Percentiles rank a stretch among this genome's conserved stretches.
Evolutionary conservation across 2,797 vertebrate genomes (phyloP).

Genomic region (Lepilemur ruficaudatus): DNA sequence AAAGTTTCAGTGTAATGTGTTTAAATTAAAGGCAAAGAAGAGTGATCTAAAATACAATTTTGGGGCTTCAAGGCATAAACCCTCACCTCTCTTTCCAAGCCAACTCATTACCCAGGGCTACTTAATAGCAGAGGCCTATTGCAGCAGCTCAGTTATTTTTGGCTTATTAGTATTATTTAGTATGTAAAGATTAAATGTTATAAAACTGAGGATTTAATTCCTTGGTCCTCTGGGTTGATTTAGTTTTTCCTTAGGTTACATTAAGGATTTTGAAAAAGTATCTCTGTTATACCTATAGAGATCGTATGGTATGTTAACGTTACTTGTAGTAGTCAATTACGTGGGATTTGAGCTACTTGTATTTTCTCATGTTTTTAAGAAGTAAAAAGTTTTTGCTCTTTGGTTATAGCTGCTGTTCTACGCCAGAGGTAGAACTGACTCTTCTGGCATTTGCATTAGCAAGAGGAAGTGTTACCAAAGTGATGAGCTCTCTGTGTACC

Average conservation of each 20-base stretch:
- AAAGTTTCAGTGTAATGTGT: background rate
- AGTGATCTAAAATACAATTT: background rate
- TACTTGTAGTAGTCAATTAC: background rate
- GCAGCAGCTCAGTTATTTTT: background rate
- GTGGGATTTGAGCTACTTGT: background rate
- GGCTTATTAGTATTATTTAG: background rate
- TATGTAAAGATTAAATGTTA: background rate
- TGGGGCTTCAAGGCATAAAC: background rate
- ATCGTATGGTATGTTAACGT: background rate
- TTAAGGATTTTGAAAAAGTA: conserved; percentile 25
- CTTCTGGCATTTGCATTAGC: conserved; percentile 96
- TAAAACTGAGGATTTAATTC: background rate
- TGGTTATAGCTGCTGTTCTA: conserved; percentile 90
- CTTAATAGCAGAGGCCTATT: background rate
- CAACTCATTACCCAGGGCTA: background rate
- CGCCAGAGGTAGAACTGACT: conserved; percentile 94
- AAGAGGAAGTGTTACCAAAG: conserved; percentile 95
- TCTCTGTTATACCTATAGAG: conserved; percentile 23
- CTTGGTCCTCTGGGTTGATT: background rate
- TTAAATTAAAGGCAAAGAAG: background rate
- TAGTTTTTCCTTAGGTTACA: conserved; percentile 13
- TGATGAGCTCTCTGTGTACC: conserved; percentile 92
- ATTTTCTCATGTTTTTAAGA: conserved; percentile 34
- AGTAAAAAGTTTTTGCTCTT: background rate
- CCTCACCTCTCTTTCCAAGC: background rate